Base-by-base conservation (phyloP, 2,888 invertebrate genomes). In the Nipponacmea schrenckii region DNA sequence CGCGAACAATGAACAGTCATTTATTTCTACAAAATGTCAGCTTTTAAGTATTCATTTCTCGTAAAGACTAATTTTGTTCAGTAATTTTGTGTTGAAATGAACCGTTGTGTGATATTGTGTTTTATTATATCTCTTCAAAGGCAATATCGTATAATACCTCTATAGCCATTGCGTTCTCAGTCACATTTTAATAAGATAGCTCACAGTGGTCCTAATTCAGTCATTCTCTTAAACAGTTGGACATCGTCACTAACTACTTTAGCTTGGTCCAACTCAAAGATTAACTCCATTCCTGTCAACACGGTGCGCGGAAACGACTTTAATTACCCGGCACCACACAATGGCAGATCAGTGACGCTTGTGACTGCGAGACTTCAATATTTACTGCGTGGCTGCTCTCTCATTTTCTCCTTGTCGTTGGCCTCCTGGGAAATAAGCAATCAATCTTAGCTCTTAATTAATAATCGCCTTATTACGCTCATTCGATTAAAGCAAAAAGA, bases 181-280 rank as follows among this genome's bases (percentile, higher is more conserved):
- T 39, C 39, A 8, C 39, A 39, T 39, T 39, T 39, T 39, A 39
- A 39, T 39, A 39, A 39, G 39, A 39, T 39, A 39, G 39, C 39
- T 39, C 39, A 39, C 39, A 39, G 39, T 39, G 39, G 39, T 39
- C 39, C 39, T 39, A 39, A 39, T 39, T 39, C 56, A 20, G 24
- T 24, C 10, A 24, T 56, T 56, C 56, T 66, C 64, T 70, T 70
- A 65, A 65, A 62, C 70, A 65, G 64, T 70, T 64, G 70, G 70
- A 70, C 70, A 70, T 70, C 50, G 64, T 70, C 70, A 62, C 24
- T 70, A 70, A 70, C 70, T 50, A 50, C 70, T 70, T 74, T 71
- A 69, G 67, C 64, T 71, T 64, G 67, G 65, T 46, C 68, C 68
- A 70, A 72, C 72, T 74, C 74, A 74, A 74, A 74, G 72, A 74